Percentiles rank a stretch among this genome's conserved stretches.
Conservation (phyloP, 2,888 invertebrate genomes). For the Pollenia labialis region DNA sequence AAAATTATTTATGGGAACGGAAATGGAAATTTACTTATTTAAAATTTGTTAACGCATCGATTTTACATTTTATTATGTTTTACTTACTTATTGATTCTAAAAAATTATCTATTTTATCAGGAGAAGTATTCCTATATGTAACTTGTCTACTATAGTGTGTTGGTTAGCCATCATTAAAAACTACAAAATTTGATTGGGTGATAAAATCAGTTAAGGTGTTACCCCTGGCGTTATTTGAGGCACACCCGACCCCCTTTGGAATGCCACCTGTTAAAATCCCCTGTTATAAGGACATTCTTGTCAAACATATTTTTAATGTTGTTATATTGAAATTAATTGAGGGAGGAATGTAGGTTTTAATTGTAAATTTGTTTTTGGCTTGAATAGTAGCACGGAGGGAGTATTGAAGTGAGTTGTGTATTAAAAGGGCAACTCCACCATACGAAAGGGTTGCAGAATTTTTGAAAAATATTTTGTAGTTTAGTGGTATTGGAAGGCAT, state of each 20-base stretch:
- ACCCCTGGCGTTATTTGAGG: constrained; percentile 39
- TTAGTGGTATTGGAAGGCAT: too few species aligned
- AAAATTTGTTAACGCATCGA: too few species aligned
- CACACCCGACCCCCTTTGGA: constrained; percentile 48
- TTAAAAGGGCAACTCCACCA: too few species aligned
- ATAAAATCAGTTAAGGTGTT: constrained; percentile 49
- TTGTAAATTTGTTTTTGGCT: not conserved
- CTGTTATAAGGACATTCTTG: constrained; percentile 10
- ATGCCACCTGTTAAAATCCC: constrained; percentile 56
- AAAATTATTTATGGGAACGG: too few species aligned
- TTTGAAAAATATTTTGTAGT: too few species aligned
- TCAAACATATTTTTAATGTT: constrained; percentile 21
- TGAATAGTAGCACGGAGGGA: constrained; percentile 4
- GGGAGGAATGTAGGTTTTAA: constrained; percentile 46
- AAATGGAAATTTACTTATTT: too few species aligned
- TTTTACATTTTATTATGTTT: too few species aligned
- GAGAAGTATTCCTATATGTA: too few species aligned
- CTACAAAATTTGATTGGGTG: constrained; percentile 38
- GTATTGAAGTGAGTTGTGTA: too few species aligned
- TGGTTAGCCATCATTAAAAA: constrained; percentile 65
- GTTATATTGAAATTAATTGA: constrained; percentile 17
- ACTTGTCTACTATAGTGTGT: constrained; percentile 72
- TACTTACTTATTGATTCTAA: too few species aligned
- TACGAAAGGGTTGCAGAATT: too few species aligned
- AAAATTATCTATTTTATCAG: too few species aligned